phyloP scores from a whole-genome alignment of 2,888 invertebrate species.

The Oxyteleia sp. region DNA sequence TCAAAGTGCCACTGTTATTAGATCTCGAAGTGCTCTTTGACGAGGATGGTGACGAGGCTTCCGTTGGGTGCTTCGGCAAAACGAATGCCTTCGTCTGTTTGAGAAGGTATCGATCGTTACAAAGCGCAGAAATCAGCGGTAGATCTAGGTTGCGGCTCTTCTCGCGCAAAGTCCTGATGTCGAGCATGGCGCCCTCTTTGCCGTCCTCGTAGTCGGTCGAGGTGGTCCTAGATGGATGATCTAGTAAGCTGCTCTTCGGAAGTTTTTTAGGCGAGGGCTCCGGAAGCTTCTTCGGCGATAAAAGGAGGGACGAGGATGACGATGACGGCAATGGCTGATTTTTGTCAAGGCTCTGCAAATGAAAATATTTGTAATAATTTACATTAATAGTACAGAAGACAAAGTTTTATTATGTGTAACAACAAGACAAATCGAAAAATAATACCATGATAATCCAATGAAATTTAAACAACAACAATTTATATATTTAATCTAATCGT shows the following conservation, averaged over 20 bases:
- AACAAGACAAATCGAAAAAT: too few species aligned
- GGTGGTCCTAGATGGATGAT: conserved; percentile 51
- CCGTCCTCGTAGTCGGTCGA: conserved; percentile 67
- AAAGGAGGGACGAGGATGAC: conserved; percentile 77
- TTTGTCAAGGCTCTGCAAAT: conserved; percentile 83
- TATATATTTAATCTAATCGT: too few species aligned
- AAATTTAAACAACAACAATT: too few species aligned
- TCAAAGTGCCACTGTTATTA: conserved; percentile 87
- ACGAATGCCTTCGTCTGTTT: conserved; percentile 96
- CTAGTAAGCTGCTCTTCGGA: conserved; percentile 6
- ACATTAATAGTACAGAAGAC: too few species aligned
- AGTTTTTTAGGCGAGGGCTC: conserved; percentile 42
- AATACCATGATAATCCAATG: too few species aligned
- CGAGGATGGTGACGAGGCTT: conserved; percentile 74
- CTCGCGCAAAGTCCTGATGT: conserved; percentile 94
- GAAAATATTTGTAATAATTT: not conserved
- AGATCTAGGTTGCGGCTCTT: conserved; percentile 96
- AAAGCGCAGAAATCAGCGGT: conserved; percentile 96
- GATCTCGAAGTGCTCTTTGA: conserved; percentile 76
- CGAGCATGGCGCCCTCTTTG: conserved; percentile 88
- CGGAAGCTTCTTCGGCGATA: conserved; percentile 71
- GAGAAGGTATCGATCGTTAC: conserved; percentile 96
- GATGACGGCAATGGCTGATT: conserved; percentile 83
- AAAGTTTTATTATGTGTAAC: too few species aligned
- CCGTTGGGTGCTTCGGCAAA: conserved; percentile 91